Conservation (phyloP, 23 tunicate species). For the Halocynthia aurantium region DNA sequence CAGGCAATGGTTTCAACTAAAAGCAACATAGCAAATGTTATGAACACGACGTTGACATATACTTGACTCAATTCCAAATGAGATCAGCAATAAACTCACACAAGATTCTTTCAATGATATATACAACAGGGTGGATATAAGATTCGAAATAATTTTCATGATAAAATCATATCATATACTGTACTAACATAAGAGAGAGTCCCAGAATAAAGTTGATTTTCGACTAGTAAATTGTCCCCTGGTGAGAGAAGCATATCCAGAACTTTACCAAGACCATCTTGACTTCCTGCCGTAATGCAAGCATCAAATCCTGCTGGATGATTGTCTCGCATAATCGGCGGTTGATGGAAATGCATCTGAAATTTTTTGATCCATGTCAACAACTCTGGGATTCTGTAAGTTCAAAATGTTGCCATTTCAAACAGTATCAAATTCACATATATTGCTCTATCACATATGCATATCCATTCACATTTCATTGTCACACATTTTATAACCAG, state of each 20-base stretch:
- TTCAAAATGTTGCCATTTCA: not conserved
- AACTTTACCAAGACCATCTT: constrained; percentile 80
- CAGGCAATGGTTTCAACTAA: constrained; percentile 68
- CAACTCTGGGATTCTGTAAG: constrained; percentile 39
- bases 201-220: constrained; percentile 90
- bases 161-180: too few species aligned
- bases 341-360: constrained; percentile 60
- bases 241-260: constrained; percentile 55
- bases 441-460: too few species aligned
- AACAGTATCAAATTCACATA: not conserved
- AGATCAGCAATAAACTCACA: too few species aligned
- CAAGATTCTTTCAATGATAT: too few species aligned
- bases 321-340: constrained; percentile 30
- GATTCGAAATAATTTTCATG: too few species aligned
- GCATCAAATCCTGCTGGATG: constrained; percentile 14
- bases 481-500: not conserved
- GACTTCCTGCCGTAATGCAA: constrained; percentile 73
- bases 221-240: constrained; percentile 75
- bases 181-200: constrained; percentile 56
- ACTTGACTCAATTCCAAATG: too few species aligned
- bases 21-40: too few species aligned
- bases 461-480: too few species aligned
- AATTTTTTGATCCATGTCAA: constrained; percentile 40
- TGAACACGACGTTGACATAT: too few species aligned
- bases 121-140: too few species aligned